These are phyloP conservation scores for Cyclura pinguis DNA, from an alignment of 2,797 vertebrate genomes.

Conservation along the genomic window DNA sequence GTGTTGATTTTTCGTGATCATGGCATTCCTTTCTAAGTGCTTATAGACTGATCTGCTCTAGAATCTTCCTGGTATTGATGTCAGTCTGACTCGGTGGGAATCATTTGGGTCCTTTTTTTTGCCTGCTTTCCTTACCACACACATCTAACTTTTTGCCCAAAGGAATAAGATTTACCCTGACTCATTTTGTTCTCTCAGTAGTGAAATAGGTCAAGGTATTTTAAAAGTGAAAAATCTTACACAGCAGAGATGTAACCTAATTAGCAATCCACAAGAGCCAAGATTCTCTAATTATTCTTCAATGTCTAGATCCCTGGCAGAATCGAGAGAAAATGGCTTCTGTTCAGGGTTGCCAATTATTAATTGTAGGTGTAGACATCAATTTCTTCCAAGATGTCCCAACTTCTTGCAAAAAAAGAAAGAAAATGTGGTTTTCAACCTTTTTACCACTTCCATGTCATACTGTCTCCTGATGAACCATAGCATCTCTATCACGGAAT, in stretches of 20 bases:
- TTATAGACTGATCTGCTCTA: too few species aligned
- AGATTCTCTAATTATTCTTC: slow-evolving; percentile 11
- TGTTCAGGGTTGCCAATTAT: slow-evolving; percentile 32
- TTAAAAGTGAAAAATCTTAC: background rate
- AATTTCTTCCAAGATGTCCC: slow-evolving; percentile 15
- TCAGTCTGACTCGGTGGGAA: too few species aligned
- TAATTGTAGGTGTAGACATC: slow-evolving; percentile 39
- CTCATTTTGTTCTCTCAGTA: slow-evolving; percentile 13
- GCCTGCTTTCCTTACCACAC: slow-evolving; percentile 14
- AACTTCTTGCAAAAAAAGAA: background rate
- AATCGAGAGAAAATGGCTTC: slow-evolving; percentile 6
- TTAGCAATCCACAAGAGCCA: background rate
- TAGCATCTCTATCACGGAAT: background rate
- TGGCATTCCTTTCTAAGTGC: too few species aligned
- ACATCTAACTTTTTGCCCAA: slow-evolving; percentile 27
- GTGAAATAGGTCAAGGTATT: background rate
- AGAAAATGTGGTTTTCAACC: background rate
- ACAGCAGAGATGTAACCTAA: slow-evolving; percentile 27
- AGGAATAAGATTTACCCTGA: slow-evolving; percentile 1
- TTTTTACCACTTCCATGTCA: background rate
- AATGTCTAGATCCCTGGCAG: slow-evolving; percentile 18
- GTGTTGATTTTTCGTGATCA: too few species aligned
- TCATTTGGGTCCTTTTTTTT: too few species aligned
- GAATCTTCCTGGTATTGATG: too few species aligned
- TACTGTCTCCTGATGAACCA: background rate